Evolutionary conservation across 2,888 invertebrate genomes (phyloP).

Genomic region (Pseudococcus viburni): DNA sequence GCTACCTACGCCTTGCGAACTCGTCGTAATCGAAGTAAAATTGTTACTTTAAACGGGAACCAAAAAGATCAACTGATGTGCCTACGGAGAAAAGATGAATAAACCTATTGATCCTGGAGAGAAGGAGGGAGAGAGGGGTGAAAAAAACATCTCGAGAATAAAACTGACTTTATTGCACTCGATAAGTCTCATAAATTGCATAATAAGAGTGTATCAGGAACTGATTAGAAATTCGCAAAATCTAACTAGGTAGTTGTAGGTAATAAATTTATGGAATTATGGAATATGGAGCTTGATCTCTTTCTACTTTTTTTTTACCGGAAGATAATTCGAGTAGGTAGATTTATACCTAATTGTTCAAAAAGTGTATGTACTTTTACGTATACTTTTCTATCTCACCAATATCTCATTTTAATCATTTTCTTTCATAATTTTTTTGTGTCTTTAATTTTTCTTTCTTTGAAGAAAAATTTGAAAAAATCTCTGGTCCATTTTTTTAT

Average conservation of each 20-base stretch:
- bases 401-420: too few relatives aligned
- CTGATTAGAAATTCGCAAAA: neutral
- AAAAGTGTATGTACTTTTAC: neutral
- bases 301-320: slow-evolving; percentile 9
- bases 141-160: neutral
- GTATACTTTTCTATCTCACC: too few relatives aligned
- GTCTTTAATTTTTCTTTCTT: too few relatives aligned
- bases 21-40: slow-evolving; percentile 29
- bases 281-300: neutral
- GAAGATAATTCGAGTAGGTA: neutral
- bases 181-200: neutral
- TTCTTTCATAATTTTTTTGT: too few relatives aligned
- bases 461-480: too few relatives aligned
- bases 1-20: neutral
- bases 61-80: slow-evolving; percentile 41
- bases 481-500: too few relatives aligned
- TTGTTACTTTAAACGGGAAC: slow-evolving; percentile 41
- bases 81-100: slow-evolving; percentile 30
- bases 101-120: neutral
- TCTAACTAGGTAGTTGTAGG: neutral
- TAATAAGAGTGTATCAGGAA: slow-evolving; percentile 12
- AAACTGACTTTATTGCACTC: neutral
- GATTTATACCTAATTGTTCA: neutral
- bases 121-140: neutral
- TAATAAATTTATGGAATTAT: too few relatives aligned